Conservation (phyloP, 2,888 invertebrate genomes). For the Tinea trinotella region DNA sequence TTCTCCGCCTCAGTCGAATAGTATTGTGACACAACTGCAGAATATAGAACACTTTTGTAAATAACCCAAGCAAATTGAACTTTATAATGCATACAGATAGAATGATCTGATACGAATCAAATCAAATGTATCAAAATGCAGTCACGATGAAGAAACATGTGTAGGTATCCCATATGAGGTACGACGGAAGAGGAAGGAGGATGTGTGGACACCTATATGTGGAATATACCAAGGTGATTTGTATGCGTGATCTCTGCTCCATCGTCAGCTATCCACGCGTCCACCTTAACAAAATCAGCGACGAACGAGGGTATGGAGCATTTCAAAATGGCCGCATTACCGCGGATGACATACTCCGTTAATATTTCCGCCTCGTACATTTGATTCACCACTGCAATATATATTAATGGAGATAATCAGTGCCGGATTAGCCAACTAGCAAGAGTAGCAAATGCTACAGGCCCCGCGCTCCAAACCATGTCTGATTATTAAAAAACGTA, state of each 20-base stretch:
- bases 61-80: too few relatives aligned
- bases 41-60: too few relatives aligned
- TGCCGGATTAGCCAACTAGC: too few relatives aligned
- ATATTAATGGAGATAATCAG: too few relatives aligned
- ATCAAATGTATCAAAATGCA: too few relatives aligned
- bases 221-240: slow-evolving; percentile 72
- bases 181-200: background rate
- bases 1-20: slow-evolving; percentile 94
- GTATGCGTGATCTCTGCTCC: slow-evolving; percentile 73
- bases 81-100: too few relatives aligned
- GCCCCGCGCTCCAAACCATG: too few relatives aligned
- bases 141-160: too few relatives aligned
- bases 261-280: slow-evolving; percentile 82
- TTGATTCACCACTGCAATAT: slow-evolving; percentile 86
- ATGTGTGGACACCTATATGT: background rate
- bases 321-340: slow-evolving; percentile 89
- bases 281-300: slow-evolving; percentile 91
- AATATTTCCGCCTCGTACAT: slow-evolving; percentile 91
- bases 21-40: slow-evolving; percentile 88
- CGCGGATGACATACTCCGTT: slow-evolving; percentile 91
- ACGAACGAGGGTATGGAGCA: slow-evolving; percentile 94
- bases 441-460: too few relatives aligned
- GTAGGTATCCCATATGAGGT: too few relatives aligned
- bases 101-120: too few relatives aligned
- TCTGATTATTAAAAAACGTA: too few relatives aligned